Evolutionary conservation across 1,140 invertebrate species (phyloP).

Genomic region (Arion vulgaris): DNA sequence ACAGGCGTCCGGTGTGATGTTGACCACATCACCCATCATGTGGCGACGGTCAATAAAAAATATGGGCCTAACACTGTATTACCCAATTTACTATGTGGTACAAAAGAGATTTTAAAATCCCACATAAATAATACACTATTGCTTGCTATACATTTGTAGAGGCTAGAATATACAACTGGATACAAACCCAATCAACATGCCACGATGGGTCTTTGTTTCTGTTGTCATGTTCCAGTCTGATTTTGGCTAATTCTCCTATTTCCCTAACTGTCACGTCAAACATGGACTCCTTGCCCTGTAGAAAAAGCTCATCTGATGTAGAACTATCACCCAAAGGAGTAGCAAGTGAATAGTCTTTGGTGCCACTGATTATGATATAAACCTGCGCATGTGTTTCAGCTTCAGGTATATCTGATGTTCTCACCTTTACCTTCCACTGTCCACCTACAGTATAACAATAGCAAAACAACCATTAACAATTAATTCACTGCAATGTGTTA

Average conservation of each 20-base stretch:
- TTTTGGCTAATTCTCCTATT: slow-evolving; percentile 61
- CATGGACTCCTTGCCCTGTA: slow-evolving; percentile 50
- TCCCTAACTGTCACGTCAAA: slow-evolving; percentile 55
- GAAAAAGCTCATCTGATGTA: slow-evolving; percentile 41
- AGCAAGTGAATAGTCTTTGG: slow-evolving; percentile 54
- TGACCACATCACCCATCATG: no score
- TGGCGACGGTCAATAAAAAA: no score
- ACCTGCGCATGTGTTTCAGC: slow-evolving; percentile 62
- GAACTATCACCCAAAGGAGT: slow-evolving; percentile 49
- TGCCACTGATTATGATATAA: slow-evolving; percentile 60
- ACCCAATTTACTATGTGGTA: no score
- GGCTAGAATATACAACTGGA: no score
- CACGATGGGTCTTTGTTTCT: slow-evolving; percentile 48
- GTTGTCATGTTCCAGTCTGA: slow-evolving; percentile 60
- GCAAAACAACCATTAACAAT: background rate
- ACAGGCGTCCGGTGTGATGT: no score
- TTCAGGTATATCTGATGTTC: slow-evolving; percentile 54
- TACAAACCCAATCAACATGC: slow-evolving; percentile 59
- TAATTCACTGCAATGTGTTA: no score
- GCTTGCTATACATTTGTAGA: no score
- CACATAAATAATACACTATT: no score
- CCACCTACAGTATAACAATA: slow-evolving; percentile 44
- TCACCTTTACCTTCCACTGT: slow-evolving; percentile 53
- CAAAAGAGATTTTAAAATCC: no score
- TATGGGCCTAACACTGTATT: no score